phyloP scores from a whole-genome alignment of 2,888 invertebrate genomes.

The Crepidodera aurea region DNA sequence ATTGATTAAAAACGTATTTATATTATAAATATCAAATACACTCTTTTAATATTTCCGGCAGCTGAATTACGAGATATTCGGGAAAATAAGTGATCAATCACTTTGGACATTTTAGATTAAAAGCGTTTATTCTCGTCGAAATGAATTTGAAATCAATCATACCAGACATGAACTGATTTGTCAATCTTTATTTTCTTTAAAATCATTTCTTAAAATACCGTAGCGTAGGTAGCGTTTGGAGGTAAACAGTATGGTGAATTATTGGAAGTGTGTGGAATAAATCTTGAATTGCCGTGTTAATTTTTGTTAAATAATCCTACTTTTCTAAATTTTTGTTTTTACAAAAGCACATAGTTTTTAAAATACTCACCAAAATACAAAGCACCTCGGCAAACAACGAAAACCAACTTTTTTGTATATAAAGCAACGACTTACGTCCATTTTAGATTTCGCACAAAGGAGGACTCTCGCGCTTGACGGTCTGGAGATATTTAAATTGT shows the following conservation, averaged over 20 bases:
- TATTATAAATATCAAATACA: too few relatives aligned
- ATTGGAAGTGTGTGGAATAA: too few relatives aligned
- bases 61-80: background rate
- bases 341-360: background rate
- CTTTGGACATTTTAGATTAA: background rate
- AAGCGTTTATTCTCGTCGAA: background rate
- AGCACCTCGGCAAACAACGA: background rate
- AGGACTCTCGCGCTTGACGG: constrained; percentile 59
- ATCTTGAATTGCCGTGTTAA: too few relatives aligned
- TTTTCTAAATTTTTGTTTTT: background rate
- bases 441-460: constrained; percentile 50
- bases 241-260: too few relatives aligned
- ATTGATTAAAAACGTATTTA: too few relatives aligned
- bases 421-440: background rate
- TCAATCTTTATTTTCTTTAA: too few relatives aligned
- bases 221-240: too few relatives aligned
- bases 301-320: too few relatives aligned
- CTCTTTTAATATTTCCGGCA: too few relatives aligned
- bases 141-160: background rate
- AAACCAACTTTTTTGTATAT: constrained; percentile 22
- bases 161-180: too few relatives aligned
- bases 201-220: too few relatives aligned
- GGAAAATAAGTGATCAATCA: background rate
- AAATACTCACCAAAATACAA: background rate
- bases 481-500: constrained; percentile 45